Evolutionary conservation across 2,113 vertebrate species (phyloP).

Genomic region (Cricetomys ansorgei): DNA sequence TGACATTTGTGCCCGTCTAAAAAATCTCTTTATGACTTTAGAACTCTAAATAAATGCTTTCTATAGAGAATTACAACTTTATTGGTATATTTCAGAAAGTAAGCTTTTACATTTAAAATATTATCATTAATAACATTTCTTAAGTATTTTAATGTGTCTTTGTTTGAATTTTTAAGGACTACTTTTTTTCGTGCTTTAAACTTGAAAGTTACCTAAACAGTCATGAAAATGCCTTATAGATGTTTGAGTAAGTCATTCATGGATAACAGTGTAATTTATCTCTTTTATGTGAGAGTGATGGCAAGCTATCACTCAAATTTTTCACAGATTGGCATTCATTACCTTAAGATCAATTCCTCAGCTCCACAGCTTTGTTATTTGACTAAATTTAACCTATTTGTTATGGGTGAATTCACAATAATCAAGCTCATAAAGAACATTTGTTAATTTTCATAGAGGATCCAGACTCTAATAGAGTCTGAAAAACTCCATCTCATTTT

Average conservation of each 20-base stretch:
- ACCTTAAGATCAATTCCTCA: background rate
- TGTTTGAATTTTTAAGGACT: slow-evolving; percentile 6
- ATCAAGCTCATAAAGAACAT: background rate
- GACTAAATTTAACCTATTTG: slow-evolving; percentile 16
- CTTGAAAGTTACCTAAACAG: background rate
- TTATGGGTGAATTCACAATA: background rate
- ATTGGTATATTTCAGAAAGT: slow-evolving; percentile 39
- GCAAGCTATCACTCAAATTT: background rate
- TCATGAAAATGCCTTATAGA: background rate
- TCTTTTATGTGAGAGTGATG: background rate
- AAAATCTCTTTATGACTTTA: slow-evolving; percentile 11
- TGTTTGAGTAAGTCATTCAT: background rate
- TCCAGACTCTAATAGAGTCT: slow-evolving; percentile 1
- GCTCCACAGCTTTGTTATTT: background rate
- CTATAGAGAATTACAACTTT: background rate
- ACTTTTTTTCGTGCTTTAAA: slow-evolving; percentile 27
- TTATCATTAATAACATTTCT: slow-evolving; percentile 18
- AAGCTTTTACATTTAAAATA: slow-evolving; percentile 33
- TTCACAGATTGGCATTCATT: background rate
- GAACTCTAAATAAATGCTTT: background rate
- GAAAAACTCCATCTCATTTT: background rate
- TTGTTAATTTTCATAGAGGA: slow-evolving; percentile 44
- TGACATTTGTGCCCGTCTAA: background rate
- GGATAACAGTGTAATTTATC: background rate
- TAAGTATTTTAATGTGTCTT: slow-evolving; percentile 39